A percentile compares a stretch with the other conserved stretches of the same genome.
Conservation (phyloP, 2,888 invertebrate genomes). For the Hofmannophila pseudospretella region DNA sequence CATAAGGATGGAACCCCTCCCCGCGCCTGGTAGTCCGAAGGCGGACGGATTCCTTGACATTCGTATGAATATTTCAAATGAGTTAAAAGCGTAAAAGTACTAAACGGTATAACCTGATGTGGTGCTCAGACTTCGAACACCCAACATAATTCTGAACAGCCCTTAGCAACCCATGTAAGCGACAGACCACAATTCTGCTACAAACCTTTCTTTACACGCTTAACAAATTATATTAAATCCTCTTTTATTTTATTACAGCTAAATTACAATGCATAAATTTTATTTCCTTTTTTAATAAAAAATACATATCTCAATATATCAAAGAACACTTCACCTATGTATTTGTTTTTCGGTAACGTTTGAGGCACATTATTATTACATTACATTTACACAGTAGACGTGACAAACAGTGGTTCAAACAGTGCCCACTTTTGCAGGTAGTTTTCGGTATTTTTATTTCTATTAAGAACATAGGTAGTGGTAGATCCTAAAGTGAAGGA, state of each 20-base stretch:
- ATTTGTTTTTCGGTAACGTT: constrained; percentile 69
- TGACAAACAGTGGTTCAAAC: not conserved
- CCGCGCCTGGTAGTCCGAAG: too few species aligned
- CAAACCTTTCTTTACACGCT: constrained; percentile 59
- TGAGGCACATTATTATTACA: constrained; percentile 70
- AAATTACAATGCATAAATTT: constrained; percentile 71
- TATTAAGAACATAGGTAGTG: too few species aligned
- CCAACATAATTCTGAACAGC: not conserved
- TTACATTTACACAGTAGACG: not conserved
- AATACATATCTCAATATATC: constrained; percentile 71
- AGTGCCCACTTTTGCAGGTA: too few species aligned
- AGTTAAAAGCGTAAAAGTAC: too few species aligned
- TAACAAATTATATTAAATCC: constrained; percentile 73
- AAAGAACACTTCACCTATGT: constrained; percentile 69
- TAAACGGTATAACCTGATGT: too few species aligned
- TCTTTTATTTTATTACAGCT: constrained; percentile 62
- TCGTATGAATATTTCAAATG: too few species aligned
- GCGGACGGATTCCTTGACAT: too few species aligned
- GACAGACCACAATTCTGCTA: constrained; percentile 39
- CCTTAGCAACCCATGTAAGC: constrained; percentile 31
- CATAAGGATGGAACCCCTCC: too few species aligned
- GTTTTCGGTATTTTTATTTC: too few species aligned
- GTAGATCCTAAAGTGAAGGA: too few species aligned
- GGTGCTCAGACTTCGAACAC: too few species aligned
- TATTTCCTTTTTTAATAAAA: constrained; percentile 55